Conservation (phyloP, 1,140 invertebrate genomes). For the Bombyx mori region ASM3026992v2 NC_085109.1:396501-397000, state of each 20-base stretch:
- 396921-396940: no score
- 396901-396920: no score
- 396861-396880: no score
- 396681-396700: slow-evolving; percentile 14
- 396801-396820: background rate
- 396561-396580: background rate
- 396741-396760: slow-evolving; percentile 3
- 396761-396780: background rate
- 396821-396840: background rate
- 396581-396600: slow-evolving; percentile 10
- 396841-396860: no score
- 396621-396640: slow-evolving; percentile 2
- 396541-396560: no score
- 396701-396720: background rate
- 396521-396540: no score
- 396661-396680: slow-evolving; percentile 3
- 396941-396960: no score
- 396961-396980: no score
- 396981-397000: no score
- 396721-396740: background rate
- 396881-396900: no score
- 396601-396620: slow-evolving; percentile 9
- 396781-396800: background rate
- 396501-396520: no score
- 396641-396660: background rate